These are phyloP conservation scores for Knipowitschia caucasica DNA, from an alignment of 2,797 vertebrate genomes.

Conservation along the genomic window DNA sequence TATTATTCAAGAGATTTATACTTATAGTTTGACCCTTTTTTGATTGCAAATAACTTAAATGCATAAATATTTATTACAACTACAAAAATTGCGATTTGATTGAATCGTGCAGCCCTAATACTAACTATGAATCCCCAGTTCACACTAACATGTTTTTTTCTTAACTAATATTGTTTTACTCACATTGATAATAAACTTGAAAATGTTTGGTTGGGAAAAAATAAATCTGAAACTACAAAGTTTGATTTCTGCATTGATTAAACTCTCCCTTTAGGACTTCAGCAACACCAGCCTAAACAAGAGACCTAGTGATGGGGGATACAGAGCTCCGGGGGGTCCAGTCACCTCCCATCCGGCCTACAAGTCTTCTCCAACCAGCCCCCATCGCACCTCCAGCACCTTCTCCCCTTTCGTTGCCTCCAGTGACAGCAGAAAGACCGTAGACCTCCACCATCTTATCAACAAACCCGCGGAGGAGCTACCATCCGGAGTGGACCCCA, in stretches of 20 bases:
- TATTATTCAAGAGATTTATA: too few relatives aligned
- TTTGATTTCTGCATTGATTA: neutral
- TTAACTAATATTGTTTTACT: too few relatives aligned
- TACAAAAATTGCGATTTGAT: too few relatives aligned
- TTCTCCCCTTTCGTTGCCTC: slow-evolving; percentile 7
- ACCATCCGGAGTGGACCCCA: slow-evolving; percentile 79
- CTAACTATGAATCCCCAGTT: too few relatives aligned
- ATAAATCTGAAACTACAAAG: too few relatives aligned
- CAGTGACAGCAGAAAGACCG: slow-evolving; percentile 18
- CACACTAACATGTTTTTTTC: too few relatives aligned
- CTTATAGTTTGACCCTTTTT: too few relatives aligned
- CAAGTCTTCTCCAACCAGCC: slow-evolving; percentile 44
- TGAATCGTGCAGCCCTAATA: too few relatives aligned
- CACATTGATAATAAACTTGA: too few relatives aligned
- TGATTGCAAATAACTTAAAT: too few relatives aligned
- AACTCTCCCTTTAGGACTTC: slow-evolving; percentile 72
- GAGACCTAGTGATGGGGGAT: slow-evolving; percentile 32
- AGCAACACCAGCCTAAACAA: slow-evolving; percentile 69
- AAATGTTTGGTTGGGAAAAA: too few relatives aligned
- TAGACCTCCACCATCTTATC: slow-evolving; percentile 64
- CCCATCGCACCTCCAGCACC: slow-evolving; percentile 17
- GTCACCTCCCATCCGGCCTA: slow-evolving; percentile 39
- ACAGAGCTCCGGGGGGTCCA: slow-evolving; percentile 68
- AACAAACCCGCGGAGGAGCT: slow-evolving; percentile 75
- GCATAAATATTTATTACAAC: too few relatives aligned